Evolutionary conservation across 1,140 invertebrate species (phyloP).

Genomic region (Anastrepha ludens): DNA sequence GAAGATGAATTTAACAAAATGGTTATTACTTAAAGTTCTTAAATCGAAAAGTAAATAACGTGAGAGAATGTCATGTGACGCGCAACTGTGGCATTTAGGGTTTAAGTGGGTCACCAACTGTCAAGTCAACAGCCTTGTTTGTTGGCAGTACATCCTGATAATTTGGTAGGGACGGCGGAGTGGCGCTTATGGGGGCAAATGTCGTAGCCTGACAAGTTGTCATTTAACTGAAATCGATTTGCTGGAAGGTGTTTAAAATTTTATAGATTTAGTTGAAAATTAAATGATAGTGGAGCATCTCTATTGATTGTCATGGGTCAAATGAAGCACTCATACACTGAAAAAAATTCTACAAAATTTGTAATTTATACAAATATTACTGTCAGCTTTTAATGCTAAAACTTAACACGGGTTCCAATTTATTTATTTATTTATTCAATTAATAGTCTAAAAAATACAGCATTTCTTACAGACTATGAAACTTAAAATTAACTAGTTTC

Average conservation of each 20-base stretch:
- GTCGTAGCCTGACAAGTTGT: not conserved
- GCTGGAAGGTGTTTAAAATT: not conserved
- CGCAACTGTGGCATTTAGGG: not conserved
- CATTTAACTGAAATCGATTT: slow-evolving; percentile 1
- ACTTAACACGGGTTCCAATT: no score
- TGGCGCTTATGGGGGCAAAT: not conserved
- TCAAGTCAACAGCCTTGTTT: not conserved
- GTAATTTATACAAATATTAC: not conserved
- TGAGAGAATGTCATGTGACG: not conserved
- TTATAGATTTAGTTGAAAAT: not conserved
- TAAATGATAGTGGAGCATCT: not conserved
- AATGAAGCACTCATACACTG: not conserved
- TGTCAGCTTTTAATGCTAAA: not conserved
- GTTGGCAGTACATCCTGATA: not conserved
- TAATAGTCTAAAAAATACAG: no score
- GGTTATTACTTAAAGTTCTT: slow-evolving; percentile 22
- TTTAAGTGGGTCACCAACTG: slow-evolving; percentile 18
- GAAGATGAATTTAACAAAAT: not conserved
- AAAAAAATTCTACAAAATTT: not conserved
- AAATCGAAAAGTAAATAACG: not conserved
- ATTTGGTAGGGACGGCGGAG: not conserved
- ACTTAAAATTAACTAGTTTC: no score
- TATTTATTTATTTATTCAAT: no score
- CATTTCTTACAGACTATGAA: no score
- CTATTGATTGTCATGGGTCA: not conserved